Percentiles rank a stretch among this genome's conserved stretches.
Conservation (phyloP, 2,888 invertebrate genomes). For the Scaptomyza flava region DNA sequence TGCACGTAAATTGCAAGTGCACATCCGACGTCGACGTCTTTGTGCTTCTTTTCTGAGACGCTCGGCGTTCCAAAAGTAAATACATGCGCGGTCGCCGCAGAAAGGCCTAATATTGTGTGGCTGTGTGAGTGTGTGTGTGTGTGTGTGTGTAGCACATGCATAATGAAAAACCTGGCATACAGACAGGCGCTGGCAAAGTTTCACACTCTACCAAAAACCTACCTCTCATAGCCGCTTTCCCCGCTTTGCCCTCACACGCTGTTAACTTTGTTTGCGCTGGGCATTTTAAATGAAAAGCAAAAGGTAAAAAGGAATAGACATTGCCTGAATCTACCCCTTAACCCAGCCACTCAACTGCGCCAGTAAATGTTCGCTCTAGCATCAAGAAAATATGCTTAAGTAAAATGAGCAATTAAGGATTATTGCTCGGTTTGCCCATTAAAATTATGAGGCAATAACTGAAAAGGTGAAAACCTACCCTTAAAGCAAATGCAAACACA, state of each 20-base stretch:
- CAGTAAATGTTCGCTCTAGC: constrained; percentile 17
- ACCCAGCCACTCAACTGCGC: background rate
- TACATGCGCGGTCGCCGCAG: constrained; percentile 56
- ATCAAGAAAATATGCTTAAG: constrained; percentile 70
- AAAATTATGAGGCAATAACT: constrained; percentile 66
- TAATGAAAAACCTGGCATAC: constrained; percentile 63
- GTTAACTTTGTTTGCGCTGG: constrained; percentile 73
- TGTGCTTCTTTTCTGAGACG: constrained; percentile 34
- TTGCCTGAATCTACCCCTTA: background rate
- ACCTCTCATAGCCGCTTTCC: background rate
- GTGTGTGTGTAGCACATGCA: constrained; percentile 53
- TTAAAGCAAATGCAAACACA: constrained; percentile 23
- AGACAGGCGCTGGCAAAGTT: constrained; percentile 57
- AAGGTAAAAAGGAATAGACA: constrained; percentile 44
- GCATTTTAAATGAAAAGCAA: constrained; percentile 72
- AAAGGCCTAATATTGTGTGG: constrained; percentile 64
- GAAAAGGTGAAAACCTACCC: constrained; percentile 36
- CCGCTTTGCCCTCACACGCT: constrained; percentile 4
- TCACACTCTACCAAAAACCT: constrained; percentile 42
- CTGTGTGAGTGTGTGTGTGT: constrained; percentile 22
- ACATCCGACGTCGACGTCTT: constrained; percentile 59
- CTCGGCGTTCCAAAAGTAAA: constrained; percentile 49
- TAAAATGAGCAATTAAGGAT: constrained; percentile 78
- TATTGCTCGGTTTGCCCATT: constrained; percentile 73
- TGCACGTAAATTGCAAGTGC: constrained; percentile 75